Conservation (phyloP, 1,140 invertebrate genomes). For the Radopholus similis region DNA sequence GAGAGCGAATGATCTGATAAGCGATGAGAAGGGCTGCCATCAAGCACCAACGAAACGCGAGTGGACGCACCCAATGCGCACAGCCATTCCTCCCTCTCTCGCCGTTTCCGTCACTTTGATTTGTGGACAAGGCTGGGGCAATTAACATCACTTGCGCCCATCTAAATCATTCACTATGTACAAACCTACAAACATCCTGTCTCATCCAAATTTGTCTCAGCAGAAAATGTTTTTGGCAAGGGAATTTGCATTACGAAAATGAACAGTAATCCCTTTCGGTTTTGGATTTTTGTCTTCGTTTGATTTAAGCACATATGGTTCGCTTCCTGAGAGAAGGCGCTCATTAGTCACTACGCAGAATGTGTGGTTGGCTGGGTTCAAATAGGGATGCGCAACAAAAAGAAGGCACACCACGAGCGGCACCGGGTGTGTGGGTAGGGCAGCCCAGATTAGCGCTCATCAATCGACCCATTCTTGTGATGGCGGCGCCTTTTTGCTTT, state of each 20-base stretch:
- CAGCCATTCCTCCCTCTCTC: not conserved
- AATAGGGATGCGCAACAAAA: slow-evolving; percentile 2
- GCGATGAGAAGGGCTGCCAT: not conserved
- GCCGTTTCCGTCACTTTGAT: not conserved
- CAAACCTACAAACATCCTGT: not conserved
- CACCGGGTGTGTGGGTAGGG: not conserved
- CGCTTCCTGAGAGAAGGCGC: too few relatives aligned
- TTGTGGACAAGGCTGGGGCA: not conserved
- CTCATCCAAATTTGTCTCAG: too few relatives aligned
- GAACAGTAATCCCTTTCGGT: too few relatives aligned
- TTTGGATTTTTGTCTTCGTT: not conserved
- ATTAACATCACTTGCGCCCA: slow-evolving; percentile 1
- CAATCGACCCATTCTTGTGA: not conserved
- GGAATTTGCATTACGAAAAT: too few relatives aligned
- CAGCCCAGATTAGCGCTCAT: not conserved
- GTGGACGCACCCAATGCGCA: not conserved
- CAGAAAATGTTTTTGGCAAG: too few relatives aligned
- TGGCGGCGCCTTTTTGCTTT: not conserved
- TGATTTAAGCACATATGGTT: too few relatives aligned
- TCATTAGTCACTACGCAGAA: not conserved
- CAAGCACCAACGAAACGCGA: not conserved
- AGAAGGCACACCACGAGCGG: not conserved
- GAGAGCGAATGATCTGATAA: too few relatives aligned
- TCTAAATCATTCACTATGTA: not conserved
- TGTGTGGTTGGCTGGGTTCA: too few relatives aligned